Conservation (phyloP, 1,140 invertebrate species). For the Potamilus streckersoni region DNA sequence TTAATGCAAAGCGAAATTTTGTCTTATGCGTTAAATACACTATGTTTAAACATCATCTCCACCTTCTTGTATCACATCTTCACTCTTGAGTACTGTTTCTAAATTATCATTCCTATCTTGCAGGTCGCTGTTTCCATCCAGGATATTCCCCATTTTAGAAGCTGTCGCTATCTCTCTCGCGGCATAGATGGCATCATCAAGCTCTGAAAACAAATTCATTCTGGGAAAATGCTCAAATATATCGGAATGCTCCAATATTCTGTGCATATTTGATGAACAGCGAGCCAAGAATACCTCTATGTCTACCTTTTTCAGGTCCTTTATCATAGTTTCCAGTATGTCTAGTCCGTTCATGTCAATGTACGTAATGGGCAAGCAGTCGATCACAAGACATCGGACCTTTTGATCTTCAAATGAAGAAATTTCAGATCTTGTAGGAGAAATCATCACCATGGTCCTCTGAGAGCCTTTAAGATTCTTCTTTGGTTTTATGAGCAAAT, state of each 20-base stretch:
- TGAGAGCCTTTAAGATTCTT: neutral
- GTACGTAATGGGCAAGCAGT: conserved; percentile 58
- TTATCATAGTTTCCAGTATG: conserved; percentile 46
- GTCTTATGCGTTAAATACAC: too few relatives aligned
- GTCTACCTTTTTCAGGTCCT: conserved; percentile 23
- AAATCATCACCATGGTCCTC: neutral
- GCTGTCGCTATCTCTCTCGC: neutral
- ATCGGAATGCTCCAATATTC: conserved; percentile 28
- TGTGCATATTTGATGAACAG: conserved; percentile 25
- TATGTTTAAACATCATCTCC: too few relatives aligned
- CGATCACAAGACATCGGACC: conserved; percentile 52
- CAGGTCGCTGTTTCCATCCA: too few relatives aligned
- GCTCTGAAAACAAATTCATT: conserved; percentile 32
- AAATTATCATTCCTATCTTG: too few relatives aligned
- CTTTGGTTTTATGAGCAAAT: too few relatives aligned
- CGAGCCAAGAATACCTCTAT: conserved; percentile 33
- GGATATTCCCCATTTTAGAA: too few relatives aligned
- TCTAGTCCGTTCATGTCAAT: conserved; percentile 55
- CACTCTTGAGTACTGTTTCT: too few relatives aligned
- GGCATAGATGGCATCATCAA: conserved; percentile 30
- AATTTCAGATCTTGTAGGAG: too few relatives aligned
- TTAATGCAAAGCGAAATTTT: too few relatives aligned
- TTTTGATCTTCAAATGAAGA: neutral
- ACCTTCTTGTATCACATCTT: too few relatives aligned
- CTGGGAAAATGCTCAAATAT: conserved; percentile 31